Conservation (phyloP, 2,113 vertebrate genomes). For the Saccopteryx leptura region DNA sequence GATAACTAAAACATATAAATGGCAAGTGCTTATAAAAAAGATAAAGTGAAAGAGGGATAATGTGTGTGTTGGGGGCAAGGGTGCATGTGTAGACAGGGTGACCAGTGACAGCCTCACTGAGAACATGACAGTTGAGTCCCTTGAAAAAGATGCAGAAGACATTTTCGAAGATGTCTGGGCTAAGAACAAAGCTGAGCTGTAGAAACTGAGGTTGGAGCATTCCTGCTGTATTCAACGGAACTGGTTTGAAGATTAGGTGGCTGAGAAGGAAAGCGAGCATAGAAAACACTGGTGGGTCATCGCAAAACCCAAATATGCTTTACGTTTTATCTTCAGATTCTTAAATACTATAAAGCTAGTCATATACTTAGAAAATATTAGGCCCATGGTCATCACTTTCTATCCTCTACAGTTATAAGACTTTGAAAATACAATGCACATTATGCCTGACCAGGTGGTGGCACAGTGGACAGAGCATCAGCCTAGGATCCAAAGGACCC, state of each 20-base stretch:
- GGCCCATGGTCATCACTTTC: background rate
- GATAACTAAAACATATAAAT: background rate
- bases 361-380: background rate
- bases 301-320: no score
- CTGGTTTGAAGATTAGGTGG: fast-evolving
- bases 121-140: background rate
- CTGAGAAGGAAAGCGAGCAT: background rate
- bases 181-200: background rate
- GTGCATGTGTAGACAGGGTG: fast-evolving
- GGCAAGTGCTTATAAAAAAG: background rate
- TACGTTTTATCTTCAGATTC: background rate
- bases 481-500: no score
- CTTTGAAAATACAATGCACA: constrained; percentile 9
- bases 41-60: background rate
- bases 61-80: fast-evolving
- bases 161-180: background rate
- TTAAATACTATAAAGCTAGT: background rate
- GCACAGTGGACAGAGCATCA: no score
- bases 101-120: background rate
- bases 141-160: background rate
- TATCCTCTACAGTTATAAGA: background rate
- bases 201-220: no score
- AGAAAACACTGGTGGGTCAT: background rate
- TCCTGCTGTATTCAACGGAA: background rate
- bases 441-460: background rate